phyloP scores from a whole-genome alignment of 2,113 vertebrate species.

The Crotophaga sulcirostris region DNA sequence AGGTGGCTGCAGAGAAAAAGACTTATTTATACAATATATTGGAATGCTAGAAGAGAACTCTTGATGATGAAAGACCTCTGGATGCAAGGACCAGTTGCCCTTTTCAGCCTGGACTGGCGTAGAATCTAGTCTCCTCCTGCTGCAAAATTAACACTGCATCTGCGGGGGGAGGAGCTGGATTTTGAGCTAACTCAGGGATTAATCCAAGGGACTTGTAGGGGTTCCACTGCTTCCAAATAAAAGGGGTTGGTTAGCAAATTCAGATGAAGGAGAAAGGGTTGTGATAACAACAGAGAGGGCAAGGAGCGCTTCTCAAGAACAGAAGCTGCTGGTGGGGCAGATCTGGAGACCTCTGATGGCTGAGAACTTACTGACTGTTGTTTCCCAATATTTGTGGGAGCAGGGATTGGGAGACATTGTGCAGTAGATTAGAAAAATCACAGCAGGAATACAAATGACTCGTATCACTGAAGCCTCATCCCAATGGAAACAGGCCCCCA shows the following conservation, averaged over 20 bases:
- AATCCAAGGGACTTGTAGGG: neutral
- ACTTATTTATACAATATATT: slow-evolving; percentile 19
- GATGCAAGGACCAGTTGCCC: neutral
- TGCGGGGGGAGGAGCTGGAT: neutral
- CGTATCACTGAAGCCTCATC: neutral
- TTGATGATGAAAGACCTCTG: neutral
- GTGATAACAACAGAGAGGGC: neutral
- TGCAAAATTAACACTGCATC: rapidly evolving
- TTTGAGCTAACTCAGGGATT: neutral
- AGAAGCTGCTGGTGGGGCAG: neutral
- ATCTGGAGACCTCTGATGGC: neutral
- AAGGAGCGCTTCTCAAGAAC: neutral
- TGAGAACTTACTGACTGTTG: neutral
- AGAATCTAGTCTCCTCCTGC: neutral
- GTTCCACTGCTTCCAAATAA: neutral
- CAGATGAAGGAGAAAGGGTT: neutral
- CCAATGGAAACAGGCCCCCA: neutral
- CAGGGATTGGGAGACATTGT: neutral
- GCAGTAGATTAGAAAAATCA: neutral
- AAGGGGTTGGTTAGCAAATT: neutral
- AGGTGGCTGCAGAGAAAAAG: slow-evolving; percentile 58
- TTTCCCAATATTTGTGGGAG: neutral
- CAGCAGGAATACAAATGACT: neutral
- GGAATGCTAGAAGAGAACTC: neutral
- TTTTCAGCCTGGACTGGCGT: neutral